Base-by-base conservation (phyloP, 37 sponge, comb jelly and placozoan genomes). In the Agelas oroides region DNA sequence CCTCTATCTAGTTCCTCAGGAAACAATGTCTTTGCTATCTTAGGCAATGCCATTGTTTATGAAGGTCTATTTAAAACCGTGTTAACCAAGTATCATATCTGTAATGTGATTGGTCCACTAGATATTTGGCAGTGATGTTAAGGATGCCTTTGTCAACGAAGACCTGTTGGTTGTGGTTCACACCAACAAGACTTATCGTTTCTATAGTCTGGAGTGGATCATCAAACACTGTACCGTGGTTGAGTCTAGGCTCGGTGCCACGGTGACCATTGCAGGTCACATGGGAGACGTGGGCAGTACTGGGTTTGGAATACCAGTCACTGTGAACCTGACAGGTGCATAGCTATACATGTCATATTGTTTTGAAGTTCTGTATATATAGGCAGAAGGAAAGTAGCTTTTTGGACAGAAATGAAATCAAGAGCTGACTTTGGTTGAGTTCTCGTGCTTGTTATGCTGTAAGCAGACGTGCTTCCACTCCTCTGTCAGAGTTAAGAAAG, bases 41-140 rank as follows among this genome's bases (percentile, higher is more conserved):
- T 92, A 81, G 93, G 93, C 32, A 23, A 59, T 19, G 81, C n/a
- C n/a, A n/a, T n/a, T n/a, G n/a, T n/a, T n/a, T n/a, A n/a, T n/a
- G n/a, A n/a, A n/a, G n/a, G n/a, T n/a, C n/a, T n/a, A n/a, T n/a
- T n/a, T n/a, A n/a, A n/a, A n/a, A n/a, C n/a, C n/a, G n/a, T n/a
- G n/a, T n/a, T n/a, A n/a, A n/a, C n/a, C n/a, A n/a, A n/a, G n/a
- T n/a, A n/a, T n/a, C 46, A 46, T 8, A 8, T 46, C 8, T 8
- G 46, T 46, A 12, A 12, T 3, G 3, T 8, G 46, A 46, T 46
- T 46, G 46, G 46, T 6, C 33, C 23, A 38, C 0, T 59, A 92
- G 93, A 74, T 93, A 30, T 93, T 93, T 85, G 93, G 93, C 33
- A n/a, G 53, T 23, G 82, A 92, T 27, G 37, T 89, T 30, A 62